Conservation (phyloP, 2,113 vertebrate species). For the Stercorarius parasiticus region DNA sequence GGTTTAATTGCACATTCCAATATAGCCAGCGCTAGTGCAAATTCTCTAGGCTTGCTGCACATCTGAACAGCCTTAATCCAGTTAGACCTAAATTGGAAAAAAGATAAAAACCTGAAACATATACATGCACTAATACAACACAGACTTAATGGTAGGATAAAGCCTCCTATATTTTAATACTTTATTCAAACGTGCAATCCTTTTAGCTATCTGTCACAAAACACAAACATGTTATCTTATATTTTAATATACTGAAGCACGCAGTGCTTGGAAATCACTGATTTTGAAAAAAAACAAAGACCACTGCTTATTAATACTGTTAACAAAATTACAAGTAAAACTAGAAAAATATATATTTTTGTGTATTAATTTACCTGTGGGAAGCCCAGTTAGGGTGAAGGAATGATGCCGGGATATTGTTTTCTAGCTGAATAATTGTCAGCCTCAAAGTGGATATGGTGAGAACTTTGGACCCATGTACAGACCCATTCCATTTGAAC, state of each 20-base stretch:
- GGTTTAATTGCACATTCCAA: conserved; percentile 98
- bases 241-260: neutral
- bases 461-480: conserved; percentile 92
- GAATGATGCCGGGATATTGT: conserved; percentile 91
- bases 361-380: conserved; percentile 87
- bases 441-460: conserved; percentile 94
- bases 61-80: conserved; percentile 99
- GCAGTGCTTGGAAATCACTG: neutral
- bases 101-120: neutral
- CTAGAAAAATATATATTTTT: neutral
- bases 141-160: neutral
- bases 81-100: conserved; percentile 82
- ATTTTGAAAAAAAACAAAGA: neutral
- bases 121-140: neutral
- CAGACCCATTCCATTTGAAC: conserved; percentile 97
- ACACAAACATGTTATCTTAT: neutral
- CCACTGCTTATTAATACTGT: neutral
- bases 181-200: neutral
- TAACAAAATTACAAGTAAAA: neutral
- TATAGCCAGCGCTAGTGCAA: conserved; percentile 95
- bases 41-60: conserved; percentile 98
- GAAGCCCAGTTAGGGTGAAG: conserved; percentile 99
- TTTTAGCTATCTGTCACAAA: neutral
- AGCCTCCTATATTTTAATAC: neutral
- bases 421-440: conserved; percentile 96